These are phyloP conservation scores for Phoenicopterus ruber DNA, from an alignment of 2,113 vertebrate genomes.

Conservation along the genomic window DNA sequence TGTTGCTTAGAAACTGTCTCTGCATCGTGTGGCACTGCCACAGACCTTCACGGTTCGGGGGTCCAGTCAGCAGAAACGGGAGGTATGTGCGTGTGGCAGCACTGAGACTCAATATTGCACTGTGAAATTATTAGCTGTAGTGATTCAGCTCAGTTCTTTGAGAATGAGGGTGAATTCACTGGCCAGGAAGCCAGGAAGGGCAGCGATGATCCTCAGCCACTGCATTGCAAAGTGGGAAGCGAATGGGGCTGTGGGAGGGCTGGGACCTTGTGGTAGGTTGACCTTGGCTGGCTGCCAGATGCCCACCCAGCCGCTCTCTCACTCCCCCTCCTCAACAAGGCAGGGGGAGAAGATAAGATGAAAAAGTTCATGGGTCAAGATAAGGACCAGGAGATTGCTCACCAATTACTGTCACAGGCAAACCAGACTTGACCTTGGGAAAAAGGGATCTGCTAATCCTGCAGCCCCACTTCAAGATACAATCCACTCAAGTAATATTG, in stretches of 20 bases:
- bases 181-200: neutral
- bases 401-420: neutral
- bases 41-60: fast-evolving
- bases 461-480: neutral
- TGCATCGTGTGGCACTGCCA: neutral
- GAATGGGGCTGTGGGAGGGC: neutral
- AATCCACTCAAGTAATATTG: neutral
- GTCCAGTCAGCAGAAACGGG: neutral
- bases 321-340: neutral
- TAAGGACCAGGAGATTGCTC: neutral
- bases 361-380: neutral
- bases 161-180: neutral
- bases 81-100: too few relatives aligned
- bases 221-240: neutral
- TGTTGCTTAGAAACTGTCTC: neutral
- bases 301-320: neutral
- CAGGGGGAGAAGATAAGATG: neutral
- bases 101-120: neutral
- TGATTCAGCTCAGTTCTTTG: neutral
- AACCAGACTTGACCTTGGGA: neutral
- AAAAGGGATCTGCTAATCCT: neutral
- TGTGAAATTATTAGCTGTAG: neutral
- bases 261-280: neutral
- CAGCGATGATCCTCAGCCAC: neutral
- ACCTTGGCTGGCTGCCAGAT: neutral